Evolutionary conservation across 2,888 invertebrate genomes (phyloP).

Genomic region (Blastobasis adustella): DNA sequence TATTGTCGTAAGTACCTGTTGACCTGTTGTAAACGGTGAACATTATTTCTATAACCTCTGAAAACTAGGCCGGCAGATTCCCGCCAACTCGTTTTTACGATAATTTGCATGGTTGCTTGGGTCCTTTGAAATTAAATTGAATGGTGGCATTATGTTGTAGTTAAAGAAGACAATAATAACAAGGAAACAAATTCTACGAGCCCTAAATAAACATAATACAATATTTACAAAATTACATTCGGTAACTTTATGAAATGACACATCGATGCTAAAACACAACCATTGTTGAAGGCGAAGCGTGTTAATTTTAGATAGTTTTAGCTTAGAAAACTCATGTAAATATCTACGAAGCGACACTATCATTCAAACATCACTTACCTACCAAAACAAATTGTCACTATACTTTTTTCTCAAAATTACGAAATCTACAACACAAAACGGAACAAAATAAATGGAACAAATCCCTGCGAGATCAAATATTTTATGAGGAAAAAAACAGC

Average conservation of each 20-base stretch:
- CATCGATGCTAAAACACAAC: conserved; percentile 4
- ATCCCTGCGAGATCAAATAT: conserved; percentile 37
- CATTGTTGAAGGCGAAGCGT: conserved; percentile 5
- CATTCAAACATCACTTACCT: conserved; percentile 49
- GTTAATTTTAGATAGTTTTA: conserved; percentile 4
- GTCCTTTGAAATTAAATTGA: background rate
- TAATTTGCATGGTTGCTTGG: background rate
- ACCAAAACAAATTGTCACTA: conserved; percentile 53
- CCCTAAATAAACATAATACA: background rate
- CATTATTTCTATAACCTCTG: conserved; percentile 17
- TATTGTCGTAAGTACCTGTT: background rate
- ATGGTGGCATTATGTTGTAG: background rate
- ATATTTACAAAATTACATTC: background rate
- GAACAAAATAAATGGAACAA: conserved; percentile 49
- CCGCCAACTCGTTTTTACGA: conserved; percentile 25
- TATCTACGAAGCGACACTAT: conserved; percentile 7
- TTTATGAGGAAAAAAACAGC: conserved; percentile 57
- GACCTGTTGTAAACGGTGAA: background rate
- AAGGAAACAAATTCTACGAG: background rate
- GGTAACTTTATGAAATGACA: conserved; percentile 1
- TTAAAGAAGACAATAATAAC: background rate
- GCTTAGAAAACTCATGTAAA: conserved; percentile 12
- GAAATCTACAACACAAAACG: conserved; percentile 48
- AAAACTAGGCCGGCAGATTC: conserved; percentile 24
- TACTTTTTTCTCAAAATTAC: conserved; percentile 46